These are phyloP conservation scores for Ormyrus rosae DNA, from an alignment of 2,888 invertebrate species.

Conservation along the genomic window DNA sequence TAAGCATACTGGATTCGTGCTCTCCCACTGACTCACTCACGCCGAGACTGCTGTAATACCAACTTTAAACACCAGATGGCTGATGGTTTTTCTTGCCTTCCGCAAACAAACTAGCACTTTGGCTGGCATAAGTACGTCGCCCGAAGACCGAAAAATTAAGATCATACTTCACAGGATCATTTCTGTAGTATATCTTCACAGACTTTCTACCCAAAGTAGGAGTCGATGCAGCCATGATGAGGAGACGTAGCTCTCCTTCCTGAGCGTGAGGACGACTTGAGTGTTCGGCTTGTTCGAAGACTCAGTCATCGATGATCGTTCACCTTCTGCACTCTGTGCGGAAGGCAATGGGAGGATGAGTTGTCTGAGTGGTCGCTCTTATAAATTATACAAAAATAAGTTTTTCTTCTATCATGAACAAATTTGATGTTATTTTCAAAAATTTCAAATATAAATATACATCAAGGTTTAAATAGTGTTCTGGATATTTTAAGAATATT, in stretches of 20 bases:
- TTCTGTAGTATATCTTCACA: conserved; percentile 82
- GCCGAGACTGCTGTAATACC: no score
- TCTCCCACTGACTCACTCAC: no score
- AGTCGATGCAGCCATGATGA: conserved; percentile 78
- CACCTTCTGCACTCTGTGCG: conserved; percentile 63
- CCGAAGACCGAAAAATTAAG: conserved; percentile 58
- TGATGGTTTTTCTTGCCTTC: background rate
- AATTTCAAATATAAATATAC: no score
- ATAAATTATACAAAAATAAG: no score
- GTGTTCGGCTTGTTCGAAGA: conserved; percentile 56
- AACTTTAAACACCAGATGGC: conserved; percentile 9
- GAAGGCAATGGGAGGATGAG: conserved; percentile 62
- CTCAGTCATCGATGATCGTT: conserved; percentile 72
- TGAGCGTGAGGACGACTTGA: conserved; percentile 72
- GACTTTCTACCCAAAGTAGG: conserved; percentile 77
- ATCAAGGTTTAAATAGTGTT: no score
- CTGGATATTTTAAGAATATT: no score
- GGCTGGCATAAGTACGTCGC: background rate
- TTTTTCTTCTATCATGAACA: no score
- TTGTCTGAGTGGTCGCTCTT: conserved; percentile 67
- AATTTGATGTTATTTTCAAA: no score
- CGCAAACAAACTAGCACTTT: background rate
- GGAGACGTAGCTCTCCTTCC: conserved; percentile 77
- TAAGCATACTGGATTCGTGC: no score
- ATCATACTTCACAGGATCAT: conserved; percentile 76